A percentile compares a stretch with the other conserved stretches of the same genome.
Evolutionary conservation across 2,113 vertebrate species (phyloP).

Genomic region (Myotis davidii): DNA sequence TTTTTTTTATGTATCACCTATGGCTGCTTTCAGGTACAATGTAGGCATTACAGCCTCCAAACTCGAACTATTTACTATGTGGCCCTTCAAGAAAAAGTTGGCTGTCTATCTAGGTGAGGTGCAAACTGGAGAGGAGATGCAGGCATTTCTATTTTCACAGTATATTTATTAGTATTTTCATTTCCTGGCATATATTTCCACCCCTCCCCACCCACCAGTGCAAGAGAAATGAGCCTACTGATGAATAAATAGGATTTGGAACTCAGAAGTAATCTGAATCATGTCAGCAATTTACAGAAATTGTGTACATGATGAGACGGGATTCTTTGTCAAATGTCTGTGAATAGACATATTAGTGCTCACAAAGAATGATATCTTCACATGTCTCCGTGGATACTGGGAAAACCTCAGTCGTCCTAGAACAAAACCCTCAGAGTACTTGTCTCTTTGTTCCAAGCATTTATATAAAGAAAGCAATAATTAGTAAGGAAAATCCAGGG

Average conservation of each 20-base stretch:
- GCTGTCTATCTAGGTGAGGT: background rate
- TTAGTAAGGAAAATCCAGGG: slow-evolving; percentile 49
- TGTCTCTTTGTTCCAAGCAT: slow-evolving; percentile 4
- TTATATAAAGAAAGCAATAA: slow-evolving; percentile 16
- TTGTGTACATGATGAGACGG: background rate
- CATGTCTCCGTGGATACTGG: background rate
- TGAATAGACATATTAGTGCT: background rate
- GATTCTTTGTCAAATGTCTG: background rate
- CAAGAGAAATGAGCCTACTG: background rate
- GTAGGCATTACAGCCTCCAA: background rate
- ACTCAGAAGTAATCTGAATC: background rate
- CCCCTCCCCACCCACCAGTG: background rate
- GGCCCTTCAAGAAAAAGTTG: background rate
- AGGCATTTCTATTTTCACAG: background rate
- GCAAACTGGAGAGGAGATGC: background rate
- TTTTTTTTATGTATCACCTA: background rate
- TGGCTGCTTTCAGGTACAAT: background rate
- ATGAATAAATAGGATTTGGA: background rate
- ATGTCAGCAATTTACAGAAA: background rate
- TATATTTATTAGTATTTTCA: background rate
- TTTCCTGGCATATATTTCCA: background rate
- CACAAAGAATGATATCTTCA: background rate
- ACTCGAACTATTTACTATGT: background rate
- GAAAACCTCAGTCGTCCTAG: background rate
- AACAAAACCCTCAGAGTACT: background rate